Percentiles rank a stretch among this genome's conserved stretches.
phyloP scores from a whole-genome alignment of 2,113 vertebrate species.

The Antigone vipio region DNA sequence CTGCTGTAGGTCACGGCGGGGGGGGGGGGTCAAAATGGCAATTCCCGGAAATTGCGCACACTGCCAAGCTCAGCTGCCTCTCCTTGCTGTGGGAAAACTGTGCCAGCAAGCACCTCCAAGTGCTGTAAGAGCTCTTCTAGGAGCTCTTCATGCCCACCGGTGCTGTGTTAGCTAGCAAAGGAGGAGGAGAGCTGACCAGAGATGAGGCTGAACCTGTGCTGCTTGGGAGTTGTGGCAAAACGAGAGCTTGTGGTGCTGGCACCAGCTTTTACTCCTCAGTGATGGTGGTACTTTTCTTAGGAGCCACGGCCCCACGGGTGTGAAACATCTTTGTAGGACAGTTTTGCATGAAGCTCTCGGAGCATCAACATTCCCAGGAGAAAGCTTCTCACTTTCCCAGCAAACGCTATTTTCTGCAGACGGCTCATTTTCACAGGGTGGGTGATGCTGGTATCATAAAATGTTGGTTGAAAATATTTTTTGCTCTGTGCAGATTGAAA shows the following conservation, averaged over 20 bases:
- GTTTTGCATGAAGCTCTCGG: constrained; percentile 15
- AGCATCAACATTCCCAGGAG: constrained; percentile 65
- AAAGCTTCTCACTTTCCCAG: constrained; percentile 53
- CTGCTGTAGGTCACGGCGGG: not conserved
- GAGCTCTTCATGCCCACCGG: rapidly evolving
- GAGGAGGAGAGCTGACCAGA: not conserved
- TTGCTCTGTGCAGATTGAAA: not conserved
- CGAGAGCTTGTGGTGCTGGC: not conserved
- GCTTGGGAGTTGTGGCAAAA: not conserved
- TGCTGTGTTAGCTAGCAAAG: rapidly evolving
- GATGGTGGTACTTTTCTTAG: not conserved
- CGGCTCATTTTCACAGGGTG: not conserved
- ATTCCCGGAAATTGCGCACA: not conserved
- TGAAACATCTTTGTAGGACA: constrained; percentile 11
- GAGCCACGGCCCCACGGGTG: not conserved
- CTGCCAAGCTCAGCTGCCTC: not conserved
- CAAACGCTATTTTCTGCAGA: not conserved
- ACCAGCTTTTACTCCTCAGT: not conserved
- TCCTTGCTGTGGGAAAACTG: not conserved
- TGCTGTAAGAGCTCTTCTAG: not conserved
- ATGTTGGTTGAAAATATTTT: constrained; percentile 1
- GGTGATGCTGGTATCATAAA: not conserved
- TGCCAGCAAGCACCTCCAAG: not conserved
- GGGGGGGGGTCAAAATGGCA: not conserved
- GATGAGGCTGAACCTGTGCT: rapidly evolving